These are phyloP conservation scores for Panzeria rudis DNA, from an alignment of 2,888 invertebrate species.

Conservation along the genomic window DNA sequence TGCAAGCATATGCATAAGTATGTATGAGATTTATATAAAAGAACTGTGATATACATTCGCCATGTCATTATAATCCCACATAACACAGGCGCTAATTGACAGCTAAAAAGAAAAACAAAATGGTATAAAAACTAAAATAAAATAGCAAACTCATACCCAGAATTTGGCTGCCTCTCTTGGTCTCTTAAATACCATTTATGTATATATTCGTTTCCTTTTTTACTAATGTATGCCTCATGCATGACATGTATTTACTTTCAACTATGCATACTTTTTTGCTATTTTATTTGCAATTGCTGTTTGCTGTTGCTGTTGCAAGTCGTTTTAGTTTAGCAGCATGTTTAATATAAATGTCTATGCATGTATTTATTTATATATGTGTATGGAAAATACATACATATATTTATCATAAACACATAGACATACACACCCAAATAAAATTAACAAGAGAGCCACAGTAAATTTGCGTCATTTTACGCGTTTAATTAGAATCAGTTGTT, in stretches of 20 bases:
- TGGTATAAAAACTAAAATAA: background rate
- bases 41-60: slow-evolving; percentile 40
- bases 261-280: background rate
- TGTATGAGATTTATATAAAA: slow-evolving; percentile 22
- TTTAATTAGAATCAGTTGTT: slow-evolving; percentile 74
- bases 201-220: slow-evolving; percentile 23
- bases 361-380: background rate
- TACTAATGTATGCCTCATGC: slow-evolving; percentile 34
- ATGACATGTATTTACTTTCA: slow-evolving; percentile 42
- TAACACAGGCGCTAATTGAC: slow-evolving; percentile 71
- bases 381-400: background rate
- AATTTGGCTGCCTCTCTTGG: background rate
- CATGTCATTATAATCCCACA: slow-evolving; percentile 68
- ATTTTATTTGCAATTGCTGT: background rate
- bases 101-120: slow-evolving; percentile 50
- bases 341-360: background rate
- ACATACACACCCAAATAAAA: background rate
- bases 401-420: too few relatives aligned
- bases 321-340: slow-evolving; percentile 5
- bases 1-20: background rate
- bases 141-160: background rate
- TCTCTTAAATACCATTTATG: slow-evolving; percentile 22
- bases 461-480: slow-evolving; percentile 69
- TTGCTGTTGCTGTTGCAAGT: slow-evolving; percentile 28
- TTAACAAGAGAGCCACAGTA: slow-evolving; percentile 36